Base-by-base conservation (phyloP, 2,888 invertebrate species). In the Odontothrips loti region DNA sequence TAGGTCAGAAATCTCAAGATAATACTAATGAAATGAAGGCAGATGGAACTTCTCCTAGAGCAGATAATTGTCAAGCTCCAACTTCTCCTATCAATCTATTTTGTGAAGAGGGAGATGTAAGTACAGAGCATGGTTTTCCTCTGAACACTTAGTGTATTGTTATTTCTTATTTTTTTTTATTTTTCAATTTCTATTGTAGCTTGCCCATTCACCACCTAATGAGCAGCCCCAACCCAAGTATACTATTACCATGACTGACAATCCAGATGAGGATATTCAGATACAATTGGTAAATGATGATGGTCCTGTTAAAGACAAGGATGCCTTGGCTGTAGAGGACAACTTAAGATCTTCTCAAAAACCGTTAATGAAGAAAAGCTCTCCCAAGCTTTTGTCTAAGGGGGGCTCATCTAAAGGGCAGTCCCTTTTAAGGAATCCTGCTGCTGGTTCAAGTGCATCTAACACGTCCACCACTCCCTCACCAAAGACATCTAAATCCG, bases 341-440 rank as follows among this genome's bases (percentile, higher is more conserved):
- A 43, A 43, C 6, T 43, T 6, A 43, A 43, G 34, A 43, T 43
- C 34, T 75, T 27, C 68, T 27, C 68, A 27, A 75, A 75, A 75
- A 10, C 68, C 68, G 4, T 75, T 75, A 12, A 10, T 75, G 4
- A 75, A 75, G 27, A 75, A 75, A 27, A 75, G 23, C 27, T 75
- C 68, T 27, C 68, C 68, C 1, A 75, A 75, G 27, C 68, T 75
- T 27, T 12, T 75, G 11, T 75, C 68, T 1, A 75, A 75, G 23
- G 68, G 23, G 10, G 23, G 27, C 1, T 75, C 68, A 75, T 12
- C 27, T 2, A 75, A 75, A 27, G 68, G 68, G 27, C 68, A 75
- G 68, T 75, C 68, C 23, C 68, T 75, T 23, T 75, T 75, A 27
- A 23, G 68, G 68, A 75, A 75, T 75, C 68, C 68, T 27, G 68